Evolutionary conservation across 2,113 vertebrate species (phyloP).

Genomic region (Hyaena hyaena): DNA sequence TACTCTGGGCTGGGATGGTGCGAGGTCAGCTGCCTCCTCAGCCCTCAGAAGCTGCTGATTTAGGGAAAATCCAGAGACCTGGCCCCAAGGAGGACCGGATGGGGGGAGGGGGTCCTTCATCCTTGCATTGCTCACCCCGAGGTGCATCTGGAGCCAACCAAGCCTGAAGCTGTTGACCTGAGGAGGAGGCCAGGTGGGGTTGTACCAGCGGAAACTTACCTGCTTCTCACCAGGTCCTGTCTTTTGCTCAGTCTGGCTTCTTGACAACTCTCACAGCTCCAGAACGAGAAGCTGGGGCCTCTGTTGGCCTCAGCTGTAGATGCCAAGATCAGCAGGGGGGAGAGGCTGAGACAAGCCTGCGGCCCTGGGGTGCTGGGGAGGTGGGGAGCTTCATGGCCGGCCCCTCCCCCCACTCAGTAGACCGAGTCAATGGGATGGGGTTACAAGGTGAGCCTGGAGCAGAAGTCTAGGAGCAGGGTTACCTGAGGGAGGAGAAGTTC

Average conservation of each 20-base stretch:
- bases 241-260: not conserved
- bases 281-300: not conserved
- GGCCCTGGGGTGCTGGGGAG: not conserved
- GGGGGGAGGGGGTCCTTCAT: not conserved
- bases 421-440: not conserved
- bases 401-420: not conserved
- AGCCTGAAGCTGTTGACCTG: not conserved
- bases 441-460: too few relatives aligned
- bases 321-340: slow-evolving; percentile 20
- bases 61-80: not conserved
- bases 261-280: not conserved
- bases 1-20: too few relatives aligned
- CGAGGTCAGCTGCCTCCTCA: not conserved
- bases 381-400: not conserved
- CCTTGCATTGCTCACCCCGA: not conserved
- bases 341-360: not conserved
- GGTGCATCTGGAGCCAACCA: not conserved
- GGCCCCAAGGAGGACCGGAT: not conserved
- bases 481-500: not conserved
- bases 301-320: not conserved
- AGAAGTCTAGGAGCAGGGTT: not conserved
- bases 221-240: not conserved
- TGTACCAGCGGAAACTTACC: not conserved
- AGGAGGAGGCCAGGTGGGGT: not conserved
- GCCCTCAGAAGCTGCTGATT: not conserved